Conservation (phyloP, 2,797 vertebrate genomes). For the Rhinichthys osculus region DNA sequence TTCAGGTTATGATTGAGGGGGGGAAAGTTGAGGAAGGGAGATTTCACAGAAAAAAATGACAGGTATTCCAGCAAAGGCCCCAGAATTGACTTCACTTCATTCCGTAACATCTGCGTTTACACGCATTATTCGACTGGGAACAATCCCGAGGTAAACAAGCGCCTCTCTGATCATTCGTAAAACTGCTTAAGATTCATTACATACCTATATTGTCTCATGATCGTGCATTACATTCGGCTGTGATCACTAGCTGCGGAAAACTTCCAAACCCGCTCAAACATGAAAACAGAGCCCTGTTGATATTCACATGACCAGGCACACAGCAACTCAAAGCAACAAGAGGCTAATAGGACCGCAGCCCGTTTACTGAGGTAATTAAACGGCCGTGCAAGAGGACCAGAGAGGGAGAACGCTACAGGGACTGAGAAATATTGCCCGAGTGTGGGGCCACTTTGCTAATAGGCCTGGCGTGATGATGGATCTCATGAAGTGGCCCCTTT, state of each 20-base stretch:
- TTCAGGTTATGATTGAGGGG: slow-evolving; percentile 74
- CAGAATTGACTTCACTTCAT: slow-evolving; percentile 48
- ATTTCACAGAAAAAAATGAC: slow-evolving; percentile 47
- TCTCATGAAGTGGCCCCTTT: slow-evolving; percentile 81
- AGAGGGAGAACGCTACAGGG: slow-evolving; percentile 55
- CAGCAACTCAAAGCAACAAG: slow-evolving; percentile 54
- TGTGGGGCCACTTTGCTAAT: slow-evolving; percentile 73
- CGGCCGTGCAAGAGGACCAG: slow-evolving; percentile 52
- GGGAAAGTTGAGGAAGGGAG: slow-evolving; percentile 67
- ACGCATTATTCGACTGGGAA: slow-evolving; percentile 12
- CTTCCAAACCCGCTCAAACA: not conserved
- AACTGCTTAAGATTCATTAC: slow-evolving; percentile 32
- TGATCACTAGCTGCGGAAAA: slow-evolving; percentile 19
- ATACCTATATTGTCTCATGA: slow-evolving; percentile 16
- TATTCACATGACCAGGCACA: slow-evolving; percentile 34
- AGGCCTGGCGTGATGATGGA: slow-evolving; percentile 82
- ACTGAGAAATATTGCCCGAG: slow-evolving; percentile 74
- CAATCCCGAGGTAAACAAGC: slow-evolving; percentile 28
- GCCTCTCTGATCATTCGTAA: slow-evolving; percentile 29
- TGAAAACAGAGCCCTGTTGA: slow-evolving; percentile 32
- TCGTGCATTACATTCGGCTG: not conserved
- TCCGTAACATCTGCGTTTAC: slow-evolving; percentile 26
- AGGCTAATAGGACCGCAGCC: slow-evolving; percentile 56
- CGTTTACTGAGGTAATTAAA: slow-evolving; percentile 63
- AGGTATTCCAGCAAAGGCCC: slow-evolving; percentile 47